These are phyloP conservation scores for Apodemus sylvaticus DNA, from an alignment of 2,113 vertebrate species.

Conservation along the genomic window DNA sequence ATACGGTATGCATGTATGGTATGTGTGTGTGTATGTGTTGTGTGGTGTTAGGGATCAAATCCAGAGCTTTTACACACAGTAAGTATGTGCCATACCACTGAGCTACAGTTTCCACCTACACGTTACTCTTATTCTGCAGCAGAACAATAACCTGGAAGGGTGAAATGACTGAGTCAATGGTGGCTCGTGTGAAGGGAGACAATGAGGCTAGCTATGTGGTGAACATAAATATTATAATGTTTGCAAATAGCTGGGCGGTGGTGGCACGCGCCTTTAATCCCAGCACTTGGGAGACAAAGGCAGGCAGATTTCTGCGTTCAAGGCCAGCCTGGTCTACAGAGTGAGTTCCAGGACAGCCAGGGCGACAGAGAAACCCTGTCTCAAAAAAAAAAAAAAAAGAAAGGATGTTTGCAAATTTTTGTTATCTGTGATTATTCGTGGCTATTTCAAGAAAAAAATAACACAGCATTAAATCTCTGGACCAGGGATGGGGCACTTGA, in stretches of 20 bases:
- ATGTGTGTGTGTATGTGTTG: neutral
- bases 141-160: neutral
- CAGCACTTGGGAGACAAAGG: too few species aligned
- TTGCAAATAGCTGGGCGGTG: too few species aligned
- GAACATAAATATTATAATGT: neutral
- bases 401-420: neutral
- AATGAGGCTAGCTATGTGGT: conserved; percentile 4
- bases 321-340: too few species aligned
- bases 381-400: too few species aligned
- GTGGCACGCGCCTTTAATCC: too few species aligned
- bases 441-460: neutral
- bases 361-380: too few species aligned
- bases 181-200: neutral
- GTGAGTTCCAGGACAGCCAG: too few species aligned
- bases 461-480: neutral
- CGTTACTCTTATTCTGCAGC: neutral
- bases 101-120: too few species aligned
- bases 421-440: neutral
- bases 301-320: too few species aligned
- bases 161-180: conserved; percentile 6
- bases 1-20: neutral
- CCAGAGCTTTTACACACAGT: neutral
- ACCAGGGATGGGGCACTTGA: neutral
- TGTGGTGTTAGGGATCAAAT: neutral
- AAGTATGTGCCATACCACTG: neutral